Evolutionary conservation across 2,888 invertebrate genomes (phyloP).

Genomic region (Flexamia atlantica): DNA sequence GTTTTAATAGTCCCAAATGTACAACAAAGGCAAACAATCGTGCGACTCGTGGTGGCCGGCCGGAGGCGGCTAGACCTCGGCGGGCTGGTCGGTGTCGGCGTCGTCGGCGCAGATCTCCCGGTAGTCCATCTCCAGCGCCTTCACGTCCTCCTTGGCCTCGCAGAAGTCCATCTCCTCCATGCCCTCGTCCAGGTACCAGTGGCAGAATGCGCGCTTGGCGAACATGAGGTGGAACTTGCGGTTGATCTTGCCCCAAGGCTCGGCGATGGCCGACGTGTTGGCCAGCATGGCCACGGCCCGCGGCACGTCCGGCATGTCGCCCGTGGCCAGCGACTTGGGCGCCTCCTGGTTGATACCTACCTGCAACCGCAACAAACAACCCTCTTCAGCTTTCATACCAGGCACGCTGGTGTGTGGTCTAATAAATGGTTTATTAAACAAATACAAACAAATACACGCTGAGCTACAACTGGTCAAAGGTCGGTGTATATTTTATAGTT

Average conservation of each 20-base stretch:
- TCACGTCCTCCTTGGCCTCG: slow-evolving; percentile 75
- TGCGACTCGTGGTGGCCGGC: no score
- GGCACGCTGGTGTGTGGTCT: no score
- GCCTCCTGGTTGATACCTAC: slow-evolving; percentile 87
- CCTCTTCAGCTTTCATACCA: no score
- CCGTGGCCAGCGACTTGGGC: slow-evolving; percentile 80
- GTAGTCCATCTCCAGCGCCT: slow-evolving; percentile 75
- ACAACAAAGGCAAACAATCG: no score
- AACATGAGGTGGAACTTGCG: slow-evolving; percentile 81
- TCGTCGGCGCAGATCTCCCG: slow-evolving; percentile 72
- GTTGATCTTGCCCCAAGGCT: slow-evolving; percentile 80
- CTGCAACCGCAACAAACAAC: slow-evolving; percentile 72
- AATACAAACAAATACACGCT: no score
- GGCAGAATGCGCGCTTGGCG: slow-evolving; percentile 80
- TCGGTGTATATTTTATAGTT: no score
- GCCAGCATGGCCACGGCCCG: slow-evolving; percentile 86
- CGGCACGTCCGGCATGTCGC: slow-evolving; percentile 76
- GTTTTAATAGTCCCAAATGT: no score
- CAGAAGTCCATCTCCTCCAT: slow-evolving; percentile 76
- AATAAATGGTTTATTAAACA: no score
- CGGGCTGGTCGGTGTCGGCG: not conserved
- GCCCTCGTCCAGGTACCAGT: slow-evolving; percentile 82
- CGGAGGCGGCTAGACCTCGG: not conserved
- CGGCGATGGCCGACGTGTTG: slow-evolving; percentile 84
- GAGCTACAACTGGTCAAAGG: no score